Evolutionary conservation across 2,888 invertebrate species (phyloP).

Genomic region (Auanema sp.): DNA sequence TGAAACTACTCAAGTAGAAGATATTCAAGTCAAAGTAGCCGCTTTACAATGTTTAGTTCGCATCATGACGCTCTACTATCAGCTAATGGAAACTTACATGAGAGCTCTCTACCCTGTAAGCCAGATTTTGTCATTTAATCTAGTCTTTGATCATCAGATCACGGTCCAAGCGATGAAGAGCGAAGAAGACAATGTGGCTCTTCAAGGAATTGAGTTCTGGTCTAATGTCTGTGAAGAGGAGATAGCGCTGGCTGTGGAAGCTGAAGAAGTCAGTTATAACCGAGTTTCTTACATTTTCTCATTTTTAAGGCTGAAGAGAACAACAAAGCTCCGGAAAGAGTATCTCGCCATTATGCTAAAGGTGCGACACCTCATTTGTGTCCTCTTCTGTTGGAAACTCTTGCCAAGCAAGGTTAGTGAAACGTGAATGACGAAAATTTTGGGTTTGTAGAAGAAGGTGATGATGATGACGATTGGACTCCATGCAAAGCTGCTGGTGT

Average conservation of each 20-base stretch:
- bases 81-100: slow-evolving; percentile 99
- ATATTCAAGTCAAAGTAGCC: slow-evolving; percentile 89
- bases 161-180: slow-evolving; percentile 98
- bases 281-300: too few relatives aligned
- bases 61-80: slow-evolving; percentile 96
- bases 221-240: slow-evolving; percentile 99
- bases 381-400: slow-evolving; percentile 86
- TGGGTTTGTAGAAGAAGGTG: slow-evolving; percentile 74
- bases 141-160: slow-evolving; percentile 70
- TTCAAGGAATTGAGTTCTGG: slow-evolving; percentile 92
- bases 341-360: slow-evolving; percentile 94
- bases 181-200: slow-evolving; percentile 83
- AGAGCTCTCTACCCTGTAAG: slow-evolving; percentile 88
- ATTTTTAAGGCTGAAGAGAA: slow-evolving; percentile 77
- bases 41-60: slow-evolving; percentile 96
- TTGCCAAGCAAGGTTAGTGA: slow-evolving; percentile 78
- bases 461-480: slow-evolving; percentile 99
- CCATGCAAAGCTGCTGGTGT: slow-evolving; percentile 98
- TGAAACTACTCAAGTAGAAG: slow-evolving; percentile 91
- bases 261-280: slow-evolving; percentile 70
- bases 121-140: slow-evolving; percentile 32
- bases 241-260: slow-evolving; percentile 90
- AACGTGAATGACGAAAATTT: neutral
- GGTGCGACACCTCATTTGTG: slow-evolving; percentile 92
- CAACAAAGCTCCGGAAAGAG: slow-evolving; percentile 88